Evolutionary conservation across 2,888 invertebrate species (phyloP).

Genomic region (Phlogophora meticulosa): DNA sequence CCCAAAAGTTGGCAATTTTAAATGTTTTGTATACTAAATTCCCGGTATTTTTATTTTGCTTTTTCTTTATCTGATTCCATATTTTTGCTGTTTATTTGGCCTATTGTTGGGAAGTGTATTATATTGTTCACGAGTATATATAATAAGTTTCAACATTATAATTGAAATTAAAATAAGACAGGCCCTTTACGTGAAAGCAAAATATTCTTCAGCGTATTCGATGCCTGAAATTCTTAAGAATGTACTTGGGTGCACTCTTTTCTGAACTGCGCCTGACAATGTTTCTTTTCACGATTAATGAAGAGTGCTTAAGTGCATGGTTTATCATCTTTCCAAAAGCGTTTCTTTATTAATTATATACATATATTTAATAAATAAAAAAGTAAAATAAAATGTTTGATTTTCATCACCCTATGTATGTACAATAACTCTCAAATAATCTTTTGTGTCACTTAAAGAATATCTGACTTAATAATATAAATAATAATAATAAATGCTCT

Average conservation of each 20-base stretch:
- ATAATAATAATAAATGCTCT: too few species aligned
- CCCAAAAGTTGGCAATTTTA: constrained; percentile 35
- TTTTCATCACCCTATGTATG: not conserved
- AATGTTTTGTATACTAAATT: constrained; percentile 14
- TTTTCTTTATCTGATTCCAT: not conserved
- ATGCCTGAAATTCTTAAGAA: constrained; percentile 13
- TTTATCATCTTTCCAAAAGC: constrained; percentile 55
- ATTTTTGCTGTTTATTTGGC: not conserved
- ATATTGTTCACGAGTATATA: not conserved
- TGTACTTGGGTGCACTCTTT: constrained; percentile 1
- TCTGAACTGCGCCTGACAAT: not conserved
- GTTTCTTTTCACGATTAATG: constrained; percentile 36
- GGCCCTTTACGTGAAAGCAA: not conserved
- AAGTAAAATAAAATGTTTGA: too few species aligned
- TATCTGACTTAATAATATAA: too few species aligned
- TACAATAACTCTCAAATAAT: not conserved
- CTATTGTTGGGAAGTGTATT: not conserved
- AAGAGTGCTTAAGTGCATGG: constrained; percentile 27
- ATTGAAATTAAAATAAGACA: not conserved
- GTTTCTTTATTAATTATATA: constrained; percentile 46
- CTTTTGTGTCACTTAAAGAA: too few species aligned
- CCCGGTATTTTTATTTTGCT: constrained; percentile 11
- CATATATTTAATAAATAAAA: too few species aligned
- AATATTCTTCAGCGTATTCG: not conserved
- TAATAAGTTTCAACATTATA: not conserved